Conservation (phyloP, 2,113 vertebrate species). For the Lepus americanus region DNA sequence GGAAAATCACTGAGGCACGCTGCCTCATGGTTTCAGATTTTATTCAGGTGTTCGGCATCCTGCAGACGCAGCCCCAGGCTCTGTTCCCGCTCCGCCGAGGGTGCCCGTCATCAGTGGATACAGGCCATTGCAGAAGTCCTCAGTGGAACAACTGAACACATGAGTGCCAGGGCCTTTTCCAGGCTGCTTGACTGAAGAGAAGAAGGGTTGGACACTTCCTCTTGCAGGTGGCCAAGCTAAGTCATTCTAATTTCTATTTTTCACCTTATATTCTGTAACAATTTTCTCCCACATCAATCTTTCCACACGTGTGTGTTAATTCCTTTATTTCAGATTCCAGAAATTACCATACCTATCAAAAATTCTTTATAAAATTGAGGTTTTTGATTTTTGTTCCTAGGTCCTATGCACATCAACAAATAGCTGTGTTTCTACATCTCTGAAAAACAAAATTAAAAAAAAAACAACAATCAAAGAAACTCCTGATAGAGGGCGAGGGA, state of each 20-base stretch:
- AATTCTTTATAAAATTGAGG: not conserved
- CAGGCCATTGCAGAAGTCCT: constrained; percentile 12
- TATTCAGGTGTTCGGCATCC: not conserved
- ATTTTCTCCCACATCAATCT: not conserved
- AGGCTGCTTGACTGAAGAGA: not conserved
- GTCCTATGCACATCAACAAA: not conserved
- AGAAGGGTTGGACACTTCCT: not conserved
- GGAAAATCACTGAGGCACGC: not conserved
- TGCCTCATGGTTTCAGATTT: not conserved
- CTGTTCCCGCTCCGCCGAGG: not conserved
- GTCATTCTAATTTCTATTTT: not conserved
- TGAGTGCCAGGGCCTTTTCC: not conserved
- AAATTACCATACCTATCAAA: not conserved
- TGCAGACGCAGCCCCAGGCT: not conserved
- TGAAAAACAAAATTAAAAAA: not conserved
- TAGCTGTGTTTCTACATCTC: not conserved
- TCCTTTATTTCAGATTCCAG: constrained; percentile 35
- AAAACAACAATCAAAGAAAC: too few relatives aligned
- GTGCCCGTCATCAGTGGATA: not conserved
- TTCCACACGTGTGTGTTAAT: not conserved
- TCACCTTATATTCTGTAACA: not conserved
- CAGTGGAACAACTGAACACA: not conserved
- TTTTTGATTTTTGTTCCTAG: constrained; percentile 31
- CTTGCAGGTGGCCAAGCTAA: not conserved
- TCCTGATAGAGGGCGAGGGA: not conserved